Evolutionary conservation across 2,797 vertebrate genomes (phyloP).

Genomic region (Harpagifer antarcticus): DNA sequence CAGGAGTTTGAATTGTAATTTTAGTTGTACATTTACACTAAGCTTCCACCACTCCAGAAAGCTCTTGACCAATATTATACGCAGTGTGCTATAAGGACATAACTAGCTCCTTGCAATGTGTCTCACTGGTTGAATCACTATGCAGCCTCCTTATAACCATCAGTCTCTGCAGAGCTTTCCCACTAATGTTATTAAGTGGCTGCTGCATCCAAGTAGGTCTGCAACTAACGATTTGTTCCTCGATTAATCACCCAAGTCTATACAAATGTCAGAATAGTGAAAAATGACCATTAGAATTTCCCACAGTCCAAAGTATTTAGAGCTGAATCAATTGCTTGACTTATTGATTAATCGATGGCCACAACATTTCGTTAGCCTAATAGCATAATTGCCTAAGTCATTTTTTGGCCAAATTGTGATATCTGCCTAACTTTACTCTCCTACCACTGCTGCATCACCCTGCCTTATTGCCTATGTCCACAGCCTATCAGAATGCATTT

Average conservation of each 20-base stretch:
- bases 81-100: not conserved
- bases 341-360: not conserved
- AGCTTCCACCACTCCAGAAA: not conserved
- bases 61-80: not conserved
- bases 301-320: not conserved
- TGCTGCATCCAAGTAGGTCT: constrained; percentile 17
- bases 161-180: constrained; percentile 37
- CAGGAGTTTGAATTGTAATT: not conserved
- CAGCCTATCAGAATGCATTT: no score
- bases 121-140: not conserved
- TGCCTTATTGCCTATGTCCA: no score
- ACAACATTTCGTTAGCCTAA: no score
- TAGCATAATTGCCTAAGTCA: no score
- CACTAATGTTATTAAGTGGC: constrained; percentile 18
- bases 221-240: not conserved
- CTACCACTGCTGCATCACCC: no score
- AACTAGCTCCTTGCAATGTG: not conserved
- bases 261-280: not conserved
- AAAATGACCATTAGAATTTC: not conserved
- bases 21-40: not conserved
- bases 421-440: no score
- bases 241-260: not conserved
- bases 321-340: not conserved
- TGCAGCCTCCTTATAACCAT: constrained; percentile 9
- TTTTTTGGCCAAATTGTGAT: no score